Percentiles rank a stretch among this genome's conserved stretches.
phyloP scores from a whole-genome alignment of 1,140 invertebrate genomes.

The Diorhabda carinulata region DNA sequence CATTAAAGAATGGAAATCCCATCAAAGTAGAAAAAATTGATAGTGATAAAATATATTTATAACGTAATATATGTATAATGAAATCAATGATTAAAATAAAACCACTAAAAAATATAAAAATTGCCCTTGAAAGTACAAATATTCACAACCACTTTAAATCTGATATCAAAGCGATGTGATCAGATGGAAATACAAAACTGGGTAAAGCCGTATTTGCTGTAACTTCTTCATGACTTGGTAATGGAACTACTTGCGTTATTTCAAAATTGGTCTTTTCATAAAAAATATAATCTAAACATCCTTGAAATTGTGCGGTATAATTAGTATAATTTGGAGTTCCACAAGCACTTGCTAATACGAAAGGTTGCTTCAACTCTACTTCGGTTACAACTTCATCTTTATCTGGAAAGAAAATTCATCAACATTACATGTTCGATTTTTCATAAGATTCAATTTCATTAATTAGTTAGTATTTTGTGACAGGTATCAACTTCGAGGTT shows the following conservation, averaged over 20 bases:
- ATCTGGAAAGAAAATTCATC: slow-evolving; percentile 51
- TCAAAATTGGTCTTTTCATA: slow-evolving; percentile 65
- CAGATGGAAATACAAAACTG: slow-evolving; percentile 84
- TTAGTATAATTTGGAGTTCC: slow-evolving; percentile 81
- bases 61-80: too few species aligned
- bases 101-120: too few species aligned
- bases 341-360: slow-evolving; percentile 67
- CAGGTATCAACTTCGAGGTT: not conserved
- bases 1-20: too few species aligned
- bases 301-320: slow-evolving; percentile 77
- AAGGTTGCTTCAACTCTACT: slow-evolving; percentile 59
- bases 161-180: slow-evolving; percentile 85
- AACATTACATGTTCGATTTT: not conserved
- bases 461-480: not conserved
- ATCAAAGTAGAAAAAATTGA: too few species aligned
- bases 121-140: not conserved
- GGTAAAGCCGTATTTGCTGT: slow-evolving; percentile 71
- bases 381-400: slow-evolving; percentile 58
- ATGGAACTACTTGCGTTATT: slow-evolving; percentile 70
- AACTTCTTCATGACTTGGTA: slow-evolving; percentile 78
- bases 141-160: slow-evolving; percentile 65
- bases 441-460: not conserved
- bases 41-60: too few species aligned
- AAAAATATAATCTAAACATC: slow-evolving; percentile 91
- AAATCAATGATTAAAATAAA: too few species aligned